These are phyloP conservation scores for Liparis tanakae DNA, from an alignment of 2,797 vertebrate genomes.

Conservation along the genomic window DNA sequence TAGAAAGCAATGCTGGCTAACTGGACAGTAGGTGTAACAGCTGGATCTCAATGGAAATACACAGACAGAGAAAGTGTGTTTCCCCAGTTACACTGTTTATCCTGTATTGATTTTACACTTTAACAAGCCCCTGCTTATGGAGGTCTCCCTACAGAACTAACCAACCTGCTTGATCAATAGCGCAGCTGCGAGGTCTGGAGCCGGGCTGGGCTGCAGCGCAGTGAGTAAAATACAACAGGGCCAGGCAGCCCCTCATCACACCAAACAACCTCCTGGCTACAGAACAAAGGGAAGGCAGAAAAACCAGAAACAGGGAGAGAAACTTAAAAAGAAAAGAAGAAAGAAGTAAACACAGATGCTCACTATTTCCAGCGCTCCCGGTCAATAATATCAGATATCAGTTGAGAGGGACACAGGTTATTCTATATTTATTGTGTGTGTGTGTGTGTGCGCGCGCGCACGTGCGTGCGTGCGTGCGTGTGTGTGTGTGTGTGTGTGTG, in stretches of 20 bases:
- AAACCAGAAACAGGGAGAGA: constrained; percentile 66
- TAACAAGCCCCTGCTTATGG: constrained; percentile 41
- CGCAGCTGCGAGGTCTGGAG: constrained; percentile 56
- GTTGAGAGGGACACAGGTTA: constrained; percentile 81
- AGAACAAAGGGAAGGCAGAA: constrained; percentile 64
- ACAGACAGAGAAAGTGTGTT: constrained; percentile 15
- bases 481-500: constrained; percentile 35
- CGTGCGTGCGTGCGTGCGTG: constrained; percentile 4
- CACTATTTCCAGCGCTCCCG: constrained; percentile 77
- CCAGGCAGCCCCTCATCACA: constrained; percentile 60
- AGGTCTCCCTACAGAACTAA: constrained; percentile 31
- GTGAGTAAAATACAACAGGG: constrained; percentile 56
- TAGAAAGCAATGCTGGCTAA: neutral
- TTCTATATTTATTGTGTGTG: constrained; percentile 74
- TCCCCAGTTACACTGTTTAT: neutral
- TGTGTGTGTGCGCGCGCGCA: constrained; percentile 25
- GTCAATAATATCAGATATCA: constrained; percentile 90
- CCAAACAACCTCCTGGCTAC: constrained; percentile 64
- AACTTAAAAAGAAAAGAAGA: constrained; percentile 58
- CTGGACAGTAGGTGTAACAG: neutral
- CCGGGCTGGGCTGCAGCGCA: constrained; percentile 48
- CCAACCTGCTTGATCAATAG: constrained; percentile 50
- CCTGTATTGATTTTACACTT: constrained; percentile 40
- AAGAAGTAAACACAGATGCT: constrained; percentile 74
- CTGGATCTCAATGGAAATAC: neutral